Evolutionary conservation across 2,113 vertebrate genomes (phyloP), one percentile per base, ranked within the genome.

Genomic region (Cyprinodon tularosa): DNA sequence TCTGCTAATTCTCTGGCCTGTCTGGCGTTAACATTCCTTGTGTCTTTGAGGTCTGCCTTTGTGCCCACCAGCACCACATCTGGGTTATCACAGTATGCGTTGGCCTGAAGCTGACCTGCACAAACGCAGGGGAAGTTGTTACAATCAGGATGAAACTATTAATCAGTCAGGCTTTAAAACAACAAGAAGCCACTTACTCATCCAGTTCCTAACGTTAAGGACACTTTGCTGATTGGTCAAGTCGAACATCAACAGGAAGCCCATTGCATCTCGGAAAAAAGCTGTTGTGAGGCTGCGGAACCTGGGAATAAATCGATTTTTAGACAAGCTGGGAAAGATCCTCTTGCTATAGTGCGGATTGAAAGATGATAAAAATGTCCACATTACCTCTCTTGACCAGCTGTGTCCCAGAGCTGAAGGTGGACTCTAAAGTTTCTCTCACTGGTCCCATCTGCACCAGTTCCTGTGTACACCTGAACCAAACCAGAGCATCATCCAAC

Each of bases 251-350:
- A 99, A 86, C 72, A 98, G 87, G 88, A 99, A 99, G 60, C 97
- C 97, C 97, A 99, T 99, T 17, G 97, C 97, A 17, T 99, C 97
- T 92, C 97, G 92, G 94, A 99, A 99, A 84, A 99, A 98, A 0
- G 97, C 97, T 0, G 97, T 98, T 0, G 97, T 98, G 71, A 98
- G 96, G 67, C 97, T 99, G 84, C 97, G 89, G 77, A 95, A 95
- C 80, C 94, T 95, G 78, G n/a, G 66, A 69, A 72, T 14, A 68
- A 3, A 53, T 8, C 63, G 57, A 57, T 17, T 42, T 71, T 13
- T n/a, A 68, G 11, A 4, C 12, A 62, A 14, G 6, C 0, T 45
- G 11, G 17, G 0, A 17, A 57, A 57, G 7, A 57, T 15, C 3
- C 1, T 57, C 50, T 57, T 57, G 2, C n/a, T 9, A 29, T 29